phyloP scores from a whole-genome alignment of 2,888 invertebrate species.

The Bombyx huttoni region DNA sequence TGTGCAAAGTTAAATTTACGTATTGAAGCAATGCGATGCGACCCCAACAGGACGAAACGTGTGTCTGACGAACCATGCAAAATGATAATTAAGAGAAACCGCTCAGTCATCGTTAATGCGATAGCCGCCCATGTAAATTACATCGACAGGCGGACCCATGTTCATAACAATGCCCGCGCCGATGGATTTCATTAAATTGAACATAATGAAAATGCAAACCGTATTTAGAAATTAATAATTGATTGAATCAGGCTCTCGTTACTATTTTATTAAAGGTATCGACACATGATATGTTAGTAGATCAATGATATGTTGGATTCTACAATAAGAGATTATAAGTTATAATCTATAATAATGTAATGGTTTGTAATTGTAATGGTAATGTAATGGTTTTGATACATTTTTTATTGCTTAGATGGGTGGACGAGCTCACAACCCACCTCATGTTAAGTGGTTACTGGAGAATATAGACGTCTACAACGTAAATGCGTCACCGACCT shows the following conservation, averaged over 20 bases:
- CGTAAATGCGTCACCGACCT: too few relatives aligned
- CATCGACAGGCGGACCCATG: slow-evolving; percentile 28
- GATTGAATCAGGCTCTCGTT: slow-evolving; percentile 10
- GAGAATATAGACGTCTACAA: too few relatives aligned
- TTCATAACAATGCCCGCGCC: slow-evolving; percentile 53
- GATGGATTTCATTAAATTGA: slow-evolving; percentile 54
- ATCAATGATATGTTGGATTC: background rate
- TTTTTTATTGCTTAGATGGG: too few relatives aligned
- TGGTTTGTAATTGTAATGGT: too few relatives aligned
- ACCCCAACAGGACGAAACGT: slow-evolving; percentile 35
- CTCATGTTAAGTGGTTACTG: too few relatives aligned
- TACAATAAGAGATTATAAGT: background rate
- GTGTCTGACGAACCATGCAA: slow-evolving; percentile 66
- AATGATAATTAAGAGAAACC: slow-evolving; percentile 72
- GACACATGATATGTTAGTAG: background rate
- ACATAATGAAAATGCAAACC: slow-evolving; percentile 36
- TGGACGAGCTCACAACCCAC: too few relatives aligned
- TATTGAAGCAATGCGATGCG: slow-evolving; percentile 4
- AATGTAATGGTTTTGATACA: too few relatives aligned
- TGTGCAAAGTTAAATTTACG: background rate
- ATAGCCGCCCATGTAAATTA: slow-evolving; percentile 63
- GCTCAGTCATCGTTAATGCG: slow-evolving; percentile 68
- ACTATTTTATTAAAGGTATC: slow-evolving; percentile 13
- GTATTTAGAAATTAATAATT: slow-evolving; percentile 14
- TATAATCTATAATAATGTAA: background rate